Evolutionary conservation across 2,888 invertebrate genomes (phyloP), one percentile per base, ranked within the genome.

Genomic region (Mamestra brassicae): DNA sequence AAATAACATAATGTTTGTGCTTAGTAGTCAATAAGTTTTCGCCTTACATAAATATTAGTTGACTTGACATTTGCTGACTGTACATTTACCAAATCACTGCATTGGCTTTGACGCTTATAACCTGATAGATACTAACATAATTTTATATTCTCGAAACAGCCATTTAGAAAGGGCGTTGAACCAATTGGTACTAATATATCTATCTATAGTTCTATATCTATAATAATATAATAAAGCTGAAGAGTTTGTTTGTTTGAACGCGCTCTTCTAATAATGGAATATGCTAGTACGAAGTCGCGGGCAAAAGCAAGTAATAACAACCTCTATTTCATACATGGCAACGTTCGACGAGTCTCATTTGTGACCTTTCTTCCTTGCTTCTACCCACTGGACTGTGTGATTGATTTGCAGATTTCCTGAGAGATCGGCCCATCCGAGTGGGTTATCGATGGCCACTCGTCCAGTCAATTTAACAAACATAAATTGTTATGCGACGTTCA

Each of bases 21-120:
- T 57, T 38, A 17, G 8, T 47, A 42, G 34, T 52, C 6, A 26
- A 11, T 15, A 54, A 13, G n/a, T 45, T 8, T 62, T 47, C 36
- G 42, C 13, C 10, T 26, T 55, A 45, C 26, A 17, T 17, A 17
- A 38, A 60, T 60, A 60, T 17, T 38, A 5, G 1, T 60, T 17
- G n/a, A 36, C 34, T 63, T 74, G 8, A 26, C 0, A 50, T 58
- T 65, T 73, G 38, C 38, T 65, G 50, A 17, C n/a, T 58, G 73
- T 58, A 68, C 38, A n/a, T 17, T 42, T 57, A n/a, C 17, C 17
- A 11, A 13, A 54, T 42, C 34, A 34, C 8, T 50, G 17, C 26
- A 42, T 17, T 60, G 38, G 34, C 58, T 58, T 71, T 71, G 45
- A 17, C 55, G 55, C 26, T 13, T 13, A 15, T 38, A 17, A 71